A percentile compares a stretch with the other conserved stretches of the same genome.
Conservation (phyloP, 1,140 invertebrate genomes). For the Macrobrachium nipponense region DNA sequence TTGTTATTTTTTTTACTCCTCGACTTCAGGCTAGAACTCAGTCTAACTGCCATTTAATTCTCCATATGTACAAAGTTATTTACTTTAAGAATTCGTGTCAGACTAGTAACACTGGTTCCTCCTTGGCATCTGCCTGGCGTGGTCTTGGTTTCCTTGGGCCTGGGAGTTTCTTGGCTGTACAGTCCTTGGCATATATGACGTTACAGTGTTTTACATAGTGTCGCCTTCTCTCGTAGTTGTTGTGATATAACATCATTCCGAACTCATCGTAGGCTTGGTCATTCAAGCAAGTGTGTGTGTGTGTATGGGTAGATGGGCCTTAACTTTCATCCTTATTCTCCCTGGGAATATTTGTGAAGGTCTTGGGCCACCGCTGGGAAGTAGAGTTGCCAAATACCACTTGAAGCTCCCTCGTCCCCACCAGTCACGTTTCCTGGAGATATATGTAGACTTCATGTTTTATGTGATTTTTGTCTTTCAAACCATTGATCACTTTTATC, state of each 20-base stretch:
- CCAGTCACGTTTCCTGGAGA: constrained; percentile 16
- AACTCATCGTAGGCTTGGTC: constrained; percentile 44
- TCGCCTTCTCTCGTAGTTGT: constrained; percentile 21
- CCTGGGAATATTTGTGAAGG: constrained; percentile 39
- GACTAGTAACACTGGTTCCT: constrained; percentile 19
- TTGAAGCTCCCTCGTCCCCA: constrained; percentile 22
- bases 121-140: background rate
- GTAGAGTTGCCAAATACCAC: constrained; percentile 28
- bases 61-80: constrained; percentile 57
- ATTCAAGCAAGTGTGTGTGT: constrained; percentile 26
- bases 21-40: constrained; percentile 47
- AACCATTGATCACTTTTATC: constrained; percentile 50
- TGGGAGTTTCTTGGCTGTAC: constrained; percentile 29
- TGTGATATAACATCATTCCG: constrained; percentile 52
- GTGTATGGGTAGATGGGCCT: constrained; percentile 5
- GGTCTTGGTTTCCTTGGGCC: constrained; percentile 11
- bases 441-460: constrained; percentile 50
- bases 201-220: constrained; percentile 14
- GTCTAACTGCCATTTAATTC: constrained; percentile 45
- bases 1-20: constrained; percentile 21
- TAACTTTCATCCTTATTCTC: constrained; percentile 39
- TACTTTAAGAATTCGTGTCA: constrained; percentile 43
- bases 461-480: constrained; percentile 56
- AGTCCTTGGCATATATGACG: constrained; percentile 25
- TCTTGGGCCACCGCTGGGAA: constrained; percentile 24